Percentiles rank a stretch among this genome's conserved stretches.
phyloP scores from a whole-genome alignment of 2,113 vertebrate species.

The Psittacula cyanocephala region DNA sequence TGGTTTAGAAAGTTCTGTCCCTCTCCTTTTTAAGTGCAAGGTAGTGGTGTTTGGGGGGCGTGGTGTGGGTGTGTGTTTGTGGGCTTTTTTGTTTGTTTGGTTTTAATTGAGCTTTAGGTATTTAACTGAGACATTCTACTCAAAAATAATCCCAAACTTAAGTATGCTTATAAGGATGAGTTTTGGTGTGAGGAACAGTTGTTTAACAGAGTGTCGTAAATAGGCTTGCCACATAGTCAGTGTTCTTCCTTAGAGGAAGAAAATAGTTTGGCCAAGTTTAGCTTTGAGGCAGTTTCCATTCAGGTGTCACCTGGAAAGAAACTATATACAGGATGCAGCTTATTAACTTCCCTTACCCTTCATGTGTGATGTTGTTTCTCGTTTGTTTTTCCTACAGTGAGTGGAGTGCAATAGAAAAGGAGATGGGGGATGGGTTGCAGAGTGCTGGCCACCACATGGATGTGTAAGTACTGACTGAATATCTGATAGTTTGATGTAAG shows the following conservation, averaged over 20 bases:
- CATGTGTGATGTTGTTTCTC: slow-evolving; percentile 57
- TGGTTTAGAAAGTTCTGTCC: background rate
- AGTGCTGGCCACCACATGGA: slow-evolving; percentile 97
- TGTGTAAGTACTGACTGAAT: slow-evolving; percentile 83
- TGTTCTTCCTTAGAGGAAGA: background rate
- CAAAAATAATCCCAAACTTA: background rate
- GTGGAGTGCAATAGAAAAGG: slow-evolving; percentile 94
- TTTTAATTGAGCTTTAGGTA: background rate
- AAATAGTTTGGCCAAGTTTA: background rate
- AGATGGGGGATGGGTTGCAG: slow-evolving; percentile 96
- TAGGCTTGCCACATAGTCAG: background rate
- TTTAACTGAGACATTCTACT: background rate
- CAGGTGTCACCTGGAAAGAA: slow-evolving; percentile 57
- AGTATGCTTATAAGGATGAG: background rate
- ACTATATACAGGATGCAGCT: slow-evolving; percentile 41
- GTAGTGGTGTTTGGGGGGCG: background rate
- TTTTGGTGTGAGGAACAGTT: background rate
- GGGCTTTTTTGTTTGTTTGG: background rate
- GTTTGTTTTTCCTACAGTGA: slow-evolving; percentile 79
- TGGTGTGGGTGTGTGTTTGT: background rate
- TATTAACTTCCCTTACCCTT: slow-evolving; percentile 57
- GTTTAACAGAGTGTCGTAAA: background rate
- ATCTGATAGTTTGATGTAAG: slow-evolving; percentile 70
- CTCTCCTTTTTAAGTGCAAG: background rate
- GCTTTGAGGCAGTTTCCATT: slow-evolving; percentile 29